A percentile compares a stretch with the other conserved stretches of the same genome.
phyloP scores from a whole-genome alignment of 2,888 invertebrate genomes.

The Nysson spinosus region DNA sequence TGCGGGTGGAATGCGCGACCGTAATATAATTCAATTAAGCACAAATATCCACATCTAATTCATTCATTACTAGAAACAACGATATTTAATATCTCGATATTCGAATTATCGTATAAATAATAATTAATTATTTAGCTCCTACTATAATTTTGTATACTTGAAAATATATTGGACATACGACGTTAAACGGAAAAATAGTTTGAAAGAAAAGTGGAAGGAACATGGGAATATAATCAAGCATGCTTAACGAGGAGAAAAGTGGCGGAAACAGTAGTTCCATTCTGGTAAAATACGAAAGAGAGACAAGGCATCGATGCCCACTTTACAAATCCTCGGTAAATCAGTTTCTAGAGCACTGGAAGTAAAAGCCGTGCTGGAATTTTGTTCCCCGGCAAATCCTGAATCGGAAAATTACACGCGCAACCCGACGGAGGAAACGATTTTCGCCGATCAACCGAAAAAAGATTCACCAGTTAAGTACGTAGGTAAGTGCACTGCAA shows the following conservation, averaged over 20 bases:
- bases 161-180: no score
- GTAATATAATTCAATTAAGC: no score
- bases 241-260: neutral
- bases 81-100: no score
- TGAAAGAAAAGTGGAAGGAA: no score
- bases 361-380: constrained; percentile 17
- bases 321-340: constrained; percentile 37
- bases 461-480: constrained; percentile 20
- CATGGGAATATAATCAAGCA: neutral
- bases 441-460: neutral
- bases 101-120: no score
- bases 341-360: constrained; percentile 28
- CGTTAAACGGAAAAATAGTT: no score
- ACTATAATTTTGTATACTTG: no score
- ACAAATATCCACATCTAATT: no score
- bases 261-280: neutral
- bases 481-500: constrained; percentile 21
- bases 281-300: neutral
- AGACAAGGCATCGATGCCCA: constrained; percentile 5
- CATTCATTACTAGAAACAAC: no score
- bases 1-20: no score
- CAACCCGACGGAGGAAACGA: neutral
- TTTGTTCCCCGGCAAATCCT: neutral
- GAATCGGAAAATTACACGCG: constrained; percentile 21
- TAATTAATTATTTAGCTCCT: no score